Evolutionary conservation across 2,113 vertebrate species (phyloP), one percentile per base, ranked within the genome.

Genomic region (Recurvirostra avosetta): DNA sequence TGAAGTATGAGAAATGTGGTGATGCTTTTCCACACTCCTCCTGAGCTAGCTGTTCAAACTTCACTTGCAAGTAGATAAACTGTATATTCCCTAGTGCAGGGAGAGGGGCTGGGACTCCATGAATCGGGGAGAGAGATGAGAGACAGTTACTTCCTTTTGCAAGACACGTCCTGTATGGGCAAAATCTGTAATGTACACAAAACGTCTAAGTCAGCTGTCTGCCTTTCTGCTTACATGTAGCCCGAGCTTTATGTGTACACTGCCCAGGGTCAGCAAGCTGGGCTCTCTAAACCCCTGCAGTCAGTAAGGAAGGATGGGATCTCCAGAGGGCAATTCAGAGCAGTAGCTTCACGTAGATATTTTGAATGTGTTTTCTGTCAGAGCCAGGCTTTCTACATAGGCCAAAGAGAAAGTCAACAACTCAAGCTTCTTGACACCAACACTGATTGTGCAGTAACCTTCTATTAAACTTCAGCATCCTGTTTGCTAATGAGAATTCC

Each of bases 231-330:
- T 50, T 50, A 23, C 49, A 7, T 50, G 49, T 23, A 50, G 49
- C 49, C 49, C 13, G 22, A 50, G 49, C 49, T n/a, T 27, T 26
- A 10, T 1, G 0, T 2, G 23, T 7, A 5, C 17, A 0, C 34
- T 53, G 81, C 41, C 73, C 29, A 12, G 67, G 36, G 15, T 6
- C 22, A 50, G 49, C 12, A 50, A 25, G 22, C 21, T 50, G 49
- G 49, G 22, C 21, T 11, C 34, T 21, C 16, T 10, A 13, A 59
- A 14, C 20, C 38, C 15, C 73, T 72, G 38, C 30, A 49, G 45
- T 15, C 25, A 6, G 30, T 30, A 27, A 49, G n/a, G 61, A 36
- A 49, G 47, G 30, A 12, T 49, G 32, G 26, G 41, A 63, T 81
- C 49, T 75, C 47, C 45, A 40, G 58, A 22, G 71, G 27, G 38